Evolutionary conservation across 2,113 vertebrate species (phyloP).

Genomic region (Accipiter virgatus): DNA sequence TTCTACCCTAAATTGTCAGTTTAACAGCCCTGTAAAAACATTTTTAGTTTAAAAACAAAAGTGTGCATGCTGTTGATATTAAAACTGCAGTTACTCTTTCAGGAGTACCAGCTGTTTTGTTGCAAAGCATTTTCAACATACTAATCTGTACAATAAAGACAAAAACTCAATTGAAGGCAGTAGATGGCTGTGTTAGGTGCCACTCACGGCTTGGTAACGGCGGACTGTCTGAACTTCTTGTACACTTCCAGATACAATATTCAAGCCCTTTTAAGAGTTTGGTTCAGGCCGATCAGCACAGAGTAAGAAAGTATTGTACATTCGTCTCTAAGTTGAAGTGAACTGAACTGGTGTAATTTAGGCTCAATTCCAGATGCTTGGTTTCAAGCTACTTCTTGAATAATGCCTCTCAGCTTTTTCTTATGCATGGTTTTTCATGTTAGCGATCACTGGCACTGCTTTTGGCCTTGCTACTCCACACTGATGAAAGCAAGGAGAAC

Average conservation of each 20-base stretch:
- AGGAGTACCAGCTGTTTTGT: conserved; percentile 24
- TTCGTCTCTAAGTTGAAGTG: conserved; percentile 27
- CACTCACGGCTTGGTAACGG: not conserved
- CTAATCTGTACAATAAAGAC: conserved; percentile 8
- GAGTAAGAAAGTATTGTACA: not conserved
- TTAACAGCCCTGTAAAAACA: conserved; percentile 57
- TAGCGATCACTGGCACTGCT: not conserved
- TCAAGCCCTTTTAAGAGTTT: conserved; percentile 62
- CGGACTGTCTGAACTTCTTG: not conserved
- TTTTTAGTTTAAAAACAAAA: conserved; percentile 42
- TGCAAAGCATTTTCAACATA: conserved; percentile 14
- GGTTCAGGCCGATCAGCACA: conserved; percentile 46
- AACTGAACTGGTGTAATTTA: conserved; percentile 33
- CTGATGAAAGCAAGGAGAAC: conserved; percentile 37
- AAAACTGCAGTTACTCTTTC: conserved; percentile 48
- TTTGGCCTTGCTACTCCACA: conserved; percentile 26
- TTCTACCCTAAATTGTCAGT: conserved; percentile 65
- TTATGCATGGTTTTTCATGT: conserved; percentile 11
- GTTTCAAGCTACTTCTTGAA: conserved; percentile 10
- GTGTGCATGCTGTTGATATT: conserved; percentile 52
- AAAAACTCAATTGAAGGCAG: conserved; percentile 44
- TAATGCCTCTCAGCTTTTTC: conserved; percentile 3
- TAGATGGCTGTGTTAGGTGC: conserved; percentile 6
- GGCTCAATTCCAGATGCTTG: not conserved
- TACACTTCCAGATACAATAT: not conserved